Evolutionary conservation across 2,797 vertebrate species (phyloP).

Genomic region (Pyrocephalus nanus): DNA sequence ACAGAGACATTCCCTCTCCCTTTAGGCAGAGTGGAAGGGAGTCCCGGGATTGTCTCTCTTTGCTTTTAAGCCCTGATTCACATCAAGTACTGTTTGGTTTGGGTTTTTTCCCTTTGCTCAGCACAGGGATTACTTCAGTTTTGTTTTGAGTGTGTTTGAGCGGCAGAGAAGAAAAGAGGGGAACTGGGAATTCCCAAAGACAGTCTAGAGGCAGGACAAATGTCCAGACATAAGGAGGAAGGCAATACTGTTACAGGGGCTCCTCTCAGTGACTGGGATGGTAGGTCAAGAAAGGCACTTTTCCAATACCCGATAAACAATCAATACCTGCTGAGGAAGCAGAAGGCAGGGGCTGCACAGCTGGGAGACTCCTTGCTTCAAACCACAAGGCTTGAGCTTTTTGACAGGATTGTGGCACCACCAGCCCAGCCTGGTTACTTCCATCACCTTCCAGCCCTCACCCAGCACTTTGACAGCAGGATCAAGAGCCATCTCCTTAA

Average conservation of each 20-base stretch:
- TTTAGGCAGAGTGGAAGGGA: background rate
- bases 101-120: accelerated
- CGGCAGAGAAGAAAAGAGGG: background rate
- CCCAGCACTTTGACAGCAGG: background rate
- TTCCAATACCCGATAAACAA: background rate
- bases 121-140: background rate
- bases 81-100: accelerated
- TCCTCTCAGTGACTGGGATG: accelerated
- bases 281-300: background rate
- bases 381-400: accelerated
- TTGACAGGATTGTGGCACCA: accelerated
- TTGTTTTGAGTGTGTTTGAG: background rate
- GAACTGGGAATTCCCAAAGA: background rate
- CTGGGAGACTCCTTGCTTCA: background rate
- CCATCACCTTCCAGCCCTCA: background rate
- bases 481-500: background rate
- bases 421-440: background rate
- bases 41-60: background rate
- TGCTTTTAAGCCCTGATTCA: background rate
- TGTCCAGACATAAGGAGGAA: background rate
- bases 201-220: background rate
- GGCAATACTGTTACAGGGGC: accelerated
- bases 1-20: background rate
- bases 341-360: background rate
- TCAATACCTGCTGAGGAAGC: background rate